phyloP scores from a whole-genome alignment of 2,113 vertebrate species.

The Crypturellus undulatus region DNA sequence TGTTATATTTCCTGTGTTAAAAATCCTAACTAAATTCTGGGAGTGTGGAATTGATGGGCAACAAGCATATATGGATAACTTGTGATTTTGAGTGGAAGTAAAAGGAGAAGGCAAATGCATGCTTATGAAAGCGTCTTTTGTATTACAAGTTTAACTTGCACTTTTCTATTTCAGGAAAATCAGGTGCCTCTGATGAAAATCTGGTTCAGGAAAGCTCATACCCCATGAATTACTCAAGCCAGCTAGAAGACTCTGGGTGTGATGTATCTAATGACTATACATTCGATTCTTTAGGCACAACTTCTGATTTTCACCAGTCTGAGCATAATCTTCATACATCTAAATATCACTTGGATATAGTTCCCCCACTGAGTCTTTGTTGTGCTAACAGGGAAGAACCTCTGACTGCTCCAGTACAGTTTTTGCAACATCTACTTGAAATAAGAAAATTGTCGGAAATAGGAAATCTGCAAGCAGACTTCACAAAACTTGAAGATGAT shows the following conservation, averaged over 20 bases:
- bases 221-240: conserved; percentile 21
- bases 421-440: conserved; percentile 84
- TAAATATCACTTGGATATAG: not conserved
- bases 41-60: not conserved
- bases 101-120: not conserved
- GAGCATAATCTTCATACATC: not conserved
- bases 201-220: conserved; percentile 29
- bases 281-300: conserved; percentile 67
- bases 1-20: not conserved
- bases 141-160: not conserved
- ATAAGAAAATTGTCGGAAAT: conserved; percentile 74
- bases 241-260: conserved; percentile 80
- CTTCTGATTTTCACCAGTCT: conserved; percentile 31
- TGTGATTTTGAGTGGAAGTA: not conserved
- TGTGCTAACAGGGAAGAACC: not conserved
- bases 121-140: not conserved
- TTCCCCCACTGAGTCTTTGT: conserved; percentile 24
- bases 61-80: not conserved
- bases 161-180: conserved; percentile 72
- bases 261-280: conserved; percentile 72
- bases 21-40: not conserved
- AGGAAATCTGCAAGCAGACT: conserved; percentile 60
- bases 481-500: conserved; percentile 70
- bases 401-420: conserved; percentile 77
- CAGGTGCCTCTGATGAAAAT: conserved; percentile 4